These are phyloP conservation scores for Cantharis rufa DNA, from an alignment of 2,888 invertebrate genomes.

Conservation along the genomic window DNA sequence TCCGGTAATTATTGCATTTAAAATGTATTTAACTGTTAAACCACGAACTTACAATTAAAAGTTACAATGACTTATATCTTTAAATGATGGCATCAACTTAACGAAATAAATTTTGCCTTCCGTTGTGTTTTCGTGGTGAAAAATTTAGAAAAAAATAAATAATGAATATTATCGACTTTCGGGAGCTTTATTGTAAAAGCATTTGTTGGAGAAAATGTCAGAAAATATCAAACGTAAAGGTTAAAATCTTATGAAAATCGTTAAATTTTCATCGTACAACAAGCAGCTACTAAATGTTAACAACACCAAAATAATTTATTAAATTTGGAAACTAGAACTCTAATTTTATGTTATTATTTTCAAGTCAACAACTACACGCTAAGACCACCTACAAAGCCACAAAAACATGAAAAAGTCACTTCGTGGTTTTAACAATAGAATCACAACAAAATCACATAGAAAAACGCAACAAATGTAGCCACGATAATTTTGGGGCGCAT, in stretches of 20 bases:
- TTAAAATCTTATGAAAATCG: background rate
- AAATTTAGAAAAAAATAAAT: background rate
- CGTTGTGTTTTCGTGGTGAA: background rate
- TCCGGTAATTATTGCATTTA: conserved; percentile 1
- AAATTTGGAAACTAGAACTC: background rate
- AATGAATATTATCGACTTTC: background rate
- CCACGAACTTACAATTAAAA: background rate
- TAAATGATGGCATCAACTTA: background rate
- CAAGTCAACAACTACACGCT: background rate
- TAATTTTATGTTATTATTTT: background rate
- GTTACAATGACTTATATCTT: background rate
- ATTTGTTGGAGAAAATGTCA: background rate
- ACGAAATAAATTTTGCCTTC: background rate
- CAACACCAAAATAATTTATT: background rate
- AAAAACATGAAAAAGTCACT: conserved; percentile 2
- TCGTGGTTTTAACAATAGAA: conserved; percentile 31
- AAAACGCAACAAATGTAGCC: conserved; percentile 26
- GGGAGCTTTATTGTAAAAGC: background rate
- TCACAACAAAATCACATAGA: conserved; percentile 30
- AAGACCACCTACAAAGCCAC: background rate
- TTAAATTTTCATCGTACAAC: background rate
- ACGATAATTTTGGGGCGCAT: conserved; percentile 7
- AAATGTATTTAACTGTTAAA: background rate
- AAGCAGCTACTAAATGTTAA: background rate
- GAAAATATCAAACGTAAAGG: background rate